phyloP scores from a whole-genome alignment of 2,113 vertebrate species.

The Zosterops japonicus region DNA sequence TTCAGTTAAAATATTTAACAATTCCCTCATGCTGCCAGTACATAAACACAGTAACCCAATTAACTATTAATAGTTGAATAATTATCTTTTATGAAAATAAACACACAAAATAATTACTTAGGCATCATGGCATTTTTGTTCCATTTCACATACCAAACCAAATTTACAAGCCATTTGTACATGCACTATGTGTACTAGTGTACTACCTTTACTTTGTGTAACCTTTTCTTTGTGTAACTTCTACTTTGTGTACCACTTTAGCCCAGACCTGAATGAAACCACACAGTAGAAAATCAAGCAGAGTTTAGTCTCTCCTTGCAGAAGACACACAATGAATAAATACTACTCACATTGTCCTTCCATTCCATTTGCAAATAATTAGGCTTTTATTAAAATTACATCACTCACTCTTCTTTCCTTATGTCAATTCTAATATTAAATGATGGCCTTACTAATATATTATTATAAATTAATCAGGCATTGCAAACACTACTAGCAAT shows the following conservation, averaged over 20 bases:
- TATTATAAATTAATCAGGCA: neutral
- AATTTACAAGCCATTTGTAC: neutral
- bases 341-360: neutral
- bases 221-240: neutral
- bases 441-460: neutral
- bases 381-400: neutral
- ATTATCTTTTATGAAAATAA: neutral
- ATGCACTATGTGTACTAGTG: neutral
- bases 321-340: neutral
- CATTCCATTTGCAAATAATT: neutral
- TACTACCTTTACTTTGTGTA: neutral
- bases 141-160: neutral
- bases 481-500: neutral
- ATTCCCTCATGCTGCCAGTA: neutral
- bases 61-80: neutral
- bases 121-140: neutral
- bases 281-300: neutral
- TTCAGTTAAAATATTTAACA: neutral
- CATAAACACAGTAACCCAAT: neutral
- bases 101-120: neutral
- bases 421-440: conserved; percentile 5
- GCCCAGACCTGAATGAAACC: neutral
- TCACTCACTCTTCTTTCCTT: neutral
- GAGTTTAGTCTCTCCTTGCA: neutral
- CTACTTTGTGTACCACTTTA: neutral